Evolutionary conservation across 2,797 vertebrate genomes (phyloP).

Genomic region (Gymnoscopelus braueri): DNA sequence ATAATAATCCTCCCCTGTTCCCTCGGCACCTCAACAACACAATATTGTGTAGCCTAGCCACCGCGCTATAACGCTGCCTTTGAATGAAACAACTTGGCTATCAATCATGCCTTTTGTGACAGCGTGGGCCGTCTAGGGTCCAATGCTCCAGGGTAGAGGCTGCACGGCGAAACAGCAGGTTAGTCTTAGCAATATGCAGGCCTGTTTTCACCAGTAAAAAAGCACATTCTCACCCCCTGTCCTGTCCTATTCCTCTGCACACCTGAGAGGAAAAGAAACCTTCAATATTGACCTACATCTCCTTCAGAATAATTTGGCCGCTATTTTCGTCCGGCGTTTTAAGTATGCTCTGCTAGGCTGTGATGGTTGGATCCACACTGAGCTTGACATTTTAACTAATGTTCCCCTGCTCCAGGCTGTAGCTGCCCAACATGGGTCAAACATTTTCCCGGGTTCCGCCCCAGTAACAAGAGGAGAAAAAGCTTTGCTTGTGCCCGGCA

Average conservation of each 20-base stretch:
- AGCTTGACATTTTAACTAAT: constrained; percentile 79
- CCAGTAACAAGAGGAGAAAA: constrained; percentile 36
- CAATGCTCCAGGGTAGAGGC: constrained; percentile 8
- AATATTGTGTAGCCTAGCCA: constrained; percentile 6
- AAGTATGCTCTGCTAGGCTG: constrained; percentile 49
- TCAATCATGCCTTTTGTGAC: constrained; percentile 21
- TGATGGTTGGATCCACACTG: constrained; percentile 50
- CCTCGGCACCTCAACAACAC: constrained; percentile 24
- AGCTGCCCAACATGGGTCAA: constrained; percentile 61
- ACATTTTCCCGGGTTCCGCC: constrained; percentile 30
- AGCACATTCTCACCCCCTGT: not conserved
- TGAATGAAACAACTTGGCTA: constrained; percentile 11
- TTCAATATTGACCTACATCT: constrained; percentile 80
- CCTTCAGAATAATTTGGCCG: constrained; percentile 75
- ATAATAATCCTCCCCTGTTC: constrained; percentile 28
- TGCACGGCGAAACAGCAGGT: not conserved
- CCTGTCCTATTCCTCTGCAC: constrained; percentile 27
- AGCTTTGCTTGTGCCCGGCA: constrained; percentile 2
- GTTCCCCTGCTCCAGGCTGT: constrained; percentile 66
- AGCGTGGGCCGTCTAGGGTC: not conserved
- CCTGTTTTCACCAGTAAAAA: constrained; percentile 39
- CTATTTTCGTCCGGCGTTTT: constrained; percentile 71
- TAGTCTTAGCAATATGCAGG: constrained; percentile 23
- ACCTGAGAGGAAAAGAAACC: constrained; percentile 69
- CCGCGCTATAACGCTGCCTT: constrained; percentile 22